phyloP scores from a whole-genome alignment of 2,888 invertebrate genomes.

The Drosophila anomalata region DNA sequence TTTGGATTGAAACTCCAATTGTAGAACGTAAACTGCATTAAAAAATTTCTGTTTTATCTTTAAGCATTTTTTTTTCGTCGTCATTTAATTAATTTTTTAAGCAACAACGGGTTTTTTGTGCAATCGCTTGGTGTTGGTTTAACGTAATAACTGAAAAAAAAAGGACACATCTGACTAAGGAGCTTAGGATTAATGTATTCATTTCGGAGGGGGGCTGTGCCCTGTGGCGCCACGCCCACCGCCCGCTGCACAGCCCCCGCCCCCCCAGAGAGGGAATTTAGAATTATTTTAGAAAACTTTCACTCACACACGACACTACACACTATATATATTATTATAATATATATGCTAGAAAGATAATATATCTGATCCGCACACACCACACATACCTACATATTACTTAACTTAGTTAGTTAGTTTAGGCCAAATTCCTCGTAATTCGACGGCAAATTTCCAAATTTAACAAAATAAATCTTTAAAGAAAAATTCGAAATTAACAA shows the following conservation, averaged over 20 bases:
- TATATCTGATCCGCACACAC: slow-evolving; percentile 17
- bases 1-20: slow-evolving; percentile 8
- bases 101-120: slow-evolving; percentile 91
- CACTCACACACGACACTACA: slow-evolving; percentile 21
- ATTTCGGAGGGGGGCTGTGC: slow-evolving; percentile 21
- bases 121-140: slow-evolving; percentile 89
- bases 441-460: background rate
- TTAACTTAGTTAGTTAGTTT: slow-evolving; percentile 37
- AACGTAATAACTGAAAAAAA: slow-evolving; percentile 45
- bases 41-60: slow-evolving; percentile 27
- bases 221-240: slow-evolving; percentile 32
- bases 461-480: background rate
- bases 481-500: background rate
- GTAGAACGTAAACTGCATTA: slow-evolving; percentile 1
- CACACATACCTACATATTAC: slow-evolving; percentile 25
- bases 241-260: slow-evolving; percentile 33
- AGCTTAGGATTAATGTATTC: background rate
- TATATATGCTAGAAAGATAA: slow-evolving; percentile 5
- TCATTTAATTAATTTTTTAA: slow-evolving; percentile 64
- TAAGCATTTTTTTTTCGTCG: slow-evolving; percentile 54
- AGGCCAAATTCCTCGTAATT: slow-evolving; percentile 28
- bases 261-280: slow-evolving; percentile 11
- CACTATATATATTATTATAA: slow-evolving; percentile 22
- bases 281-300: slow-evolving; percentile 36
- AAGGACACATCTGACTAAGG: slow-evolving; percentile 8